Percentiles rank a stretch among this genome's conserved stretches.
Evolutionary conservation across 2,888 invertebrate genomes (phyloP).

Genomic region (Orthonychiurus folsomi): DNA sequence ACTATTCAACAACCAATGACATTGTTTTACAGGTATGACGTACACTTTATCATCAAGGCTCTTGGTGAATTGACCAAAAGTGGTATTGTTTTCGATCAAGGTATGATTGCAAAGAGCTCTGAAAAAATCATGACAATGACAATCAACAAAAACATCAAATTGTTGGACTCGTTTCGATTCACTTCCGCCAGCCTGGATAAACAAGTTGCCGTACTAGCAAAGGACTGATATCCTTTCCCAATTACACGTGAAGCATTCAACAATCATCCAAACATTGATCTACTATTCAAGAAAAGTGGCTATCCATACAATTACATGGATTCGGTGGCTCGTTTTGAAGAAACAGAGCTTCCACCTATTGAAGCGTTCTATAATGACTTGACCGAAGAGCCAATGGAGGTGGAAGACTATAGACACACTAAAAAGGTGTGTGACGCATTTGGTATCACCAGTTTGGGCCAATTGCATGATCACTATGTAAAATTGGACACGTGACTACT

Average conservation of each 20-base stretch:
- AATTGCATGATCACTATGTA: slow-evolving; percentile 28
- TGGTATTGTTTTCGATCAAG: not conserved
- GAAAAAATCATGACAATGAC: slow-evolving; percentile 5
- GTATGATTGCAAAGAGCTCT: slow-evolving; percentile 3
- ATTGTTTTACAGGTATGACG: slow-evolving; percentile 4
- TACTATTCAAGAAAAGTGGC: slow-evolving; percentile 5
- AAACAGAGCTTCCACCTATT: not conserved
- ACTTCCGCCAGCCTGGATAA: not conserved
- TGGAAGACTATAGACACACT: slow-evolving; percentile 18
- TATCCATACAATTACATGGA: slow-evolving; percentile 9
- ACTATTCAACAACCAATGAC: too few relatives aligned
- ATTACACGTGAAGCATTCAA: slow-evolving; percentile 4
- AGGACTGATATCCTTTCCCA: not conserved
- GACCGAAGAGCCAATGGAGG: slow-evolving; percentile 6
- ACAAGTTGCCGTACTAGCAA: slow-evolving; percentile 4
- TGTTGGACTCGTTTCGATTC: slow-evolving; percentile 2
- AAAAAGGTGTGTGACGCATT: slow-evolving; percentile 17
- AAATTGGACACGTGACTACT: slow-evolving; percentile 15
- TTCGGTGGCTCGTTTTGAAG: not conserved
- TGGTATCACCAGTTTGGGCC: slow-evolving; percentile 20
- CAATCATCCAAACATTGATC: not conserved
- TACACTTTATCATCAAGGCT: slow-evolving; percentile 6
- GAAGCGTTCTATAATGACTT: slow-evolving; percentile 9
- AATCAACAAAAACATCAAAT: not conserved
- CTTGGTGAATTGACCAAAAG: not conserved